Evolutionary conservation across 2,888 invertebrate species (phyloP).

Genomic region (Apamea anceps): DNA sequence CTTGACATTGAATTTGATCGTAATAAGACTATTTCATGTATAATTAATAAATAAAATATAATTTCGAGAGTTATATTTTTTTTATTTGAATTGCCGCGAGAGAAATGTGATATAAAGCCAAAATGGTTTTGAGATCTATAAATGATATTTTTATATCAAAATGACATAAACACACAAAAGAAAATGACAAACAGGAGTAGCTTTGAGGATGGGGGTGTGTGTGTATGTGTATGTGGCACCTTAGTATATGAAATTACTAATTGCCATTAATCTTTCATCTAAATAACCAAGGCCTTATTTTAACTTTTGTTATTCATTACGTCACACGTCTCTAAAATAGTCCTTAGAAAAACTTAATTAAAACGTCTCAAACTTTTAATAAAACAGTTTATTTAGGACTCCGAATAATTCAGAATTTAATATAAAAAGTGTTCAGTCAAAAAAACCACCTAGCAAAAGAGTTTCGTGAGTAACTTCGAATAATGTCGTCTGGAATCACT

Average conservation of each 20-base stretch:
- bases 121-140: background rate
- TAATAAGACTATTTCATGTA: background rate
- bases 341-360: constrained; percentile 1
- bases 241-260: background rate
- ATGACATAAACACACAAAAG: background rate
- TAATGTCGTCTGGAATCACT: constrained; percentile 3
- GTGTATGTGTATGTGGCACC: background rate
- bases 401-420: constrained; percentile 21
- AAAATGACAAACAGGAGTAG: no score
- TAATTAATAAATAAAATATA: background rate
- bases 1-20: background rate
- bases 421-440: background rate
- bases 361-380: constrained; percentile 2
- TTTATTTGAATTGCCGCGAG: background rate
- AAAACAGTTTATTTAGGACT: constrained; percentile 23
- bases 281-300: background rate
- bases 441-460: background rate
- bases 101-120: background rate
- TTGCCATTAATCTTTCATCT: background rate
- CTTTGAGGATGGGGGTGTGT: no score
- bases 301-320: constrained; percentile 6
- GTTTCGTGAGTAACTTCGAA: background rate
- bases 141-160: background rate
- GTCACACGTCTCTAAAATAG: constrained; percentile 1
- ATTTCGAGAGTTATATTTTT: background rate